phyloP scores from a whole-genome alignment of 2,113 vertebrate species.

The Solenodon paradoxus region DNA sequence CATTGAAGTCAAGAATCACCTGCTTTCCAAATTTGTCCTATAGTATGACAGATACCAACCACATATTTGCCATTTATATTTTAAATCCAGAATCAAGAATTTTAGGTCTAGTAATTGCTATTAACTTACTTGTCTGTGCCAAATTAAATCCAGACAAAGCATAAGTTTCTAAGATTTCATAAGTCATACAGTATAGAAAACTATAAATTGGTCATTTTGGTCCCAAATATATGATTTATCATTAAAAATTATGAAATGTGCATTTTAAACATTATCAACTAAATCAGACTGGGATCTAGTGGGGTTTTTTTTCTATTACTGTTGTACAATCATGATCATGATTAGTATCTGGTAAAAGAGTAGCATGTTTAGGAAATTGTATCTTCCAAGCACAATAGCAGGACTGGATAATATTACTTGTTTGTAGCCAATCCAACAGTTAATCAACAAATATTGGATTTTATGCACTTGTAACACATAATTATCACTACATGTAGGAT shows the following conservation, averaged over 20 bases:
- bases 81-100: neutral
- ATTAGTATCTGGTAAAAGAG: neutral
- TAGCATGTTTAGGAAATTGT: neutral
- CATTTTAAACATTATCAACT: neutral
- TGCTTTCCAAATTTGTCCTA: neutral
- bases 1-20: neutral
- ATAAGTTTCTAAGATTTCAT: neutral
- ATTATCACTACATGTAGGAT: neutral
- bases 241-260: neutral
- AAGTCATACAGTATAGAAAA: neutral
- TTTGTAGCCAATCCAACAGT: neutral
- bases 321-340: neutral
- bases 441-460: neutral
- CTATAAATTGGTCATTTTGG: neutral
- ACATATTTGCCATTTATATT: neutral
- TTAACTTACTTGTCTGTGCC: neutral
- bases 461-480: neutral
- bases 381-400: neutral
- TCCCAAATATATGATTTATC: neutral
- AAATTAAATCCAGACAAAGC: neutral
- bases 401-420: neutral
- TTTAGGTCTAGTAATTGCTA: neutral
- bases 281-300: neutral
- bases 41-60: neutral
- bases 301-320: neutral